Conservation (phyloP, 2,113 vertebrate species). For the Aplodontia rufa region DNA sequence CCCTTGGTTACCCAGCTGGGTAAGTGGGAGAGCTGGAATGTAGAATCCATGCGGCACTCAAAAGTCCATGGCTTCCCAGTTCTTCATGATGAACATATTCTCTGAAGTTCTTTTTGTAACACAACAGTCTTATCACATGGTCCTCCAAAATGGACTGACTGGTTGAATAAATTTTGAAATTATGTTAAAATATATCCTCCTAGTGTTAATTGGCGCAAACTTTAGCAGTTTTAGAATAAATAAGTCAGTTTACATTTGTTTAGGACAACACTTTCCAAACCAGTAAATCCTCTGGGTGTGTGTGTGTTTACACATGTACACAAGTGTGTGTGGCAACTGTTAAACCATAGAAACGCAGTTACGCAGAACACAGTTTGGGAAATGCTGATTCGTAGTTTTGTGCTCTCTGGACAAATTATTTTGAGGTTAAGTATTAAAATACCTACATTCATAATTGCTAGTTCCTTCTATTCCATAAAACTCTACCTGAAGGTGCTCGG, state of each 20-base stretch:
- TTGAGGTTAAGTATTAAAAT: neutral
- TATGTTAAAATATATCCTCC: neutral
- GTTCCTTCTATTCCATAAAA: neutral
- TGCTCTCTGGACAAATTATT: neutral
- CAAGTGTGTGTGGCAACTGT: neutral
- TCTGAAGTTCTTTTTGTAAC: neutral
- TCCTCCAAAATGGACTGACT: neutral
- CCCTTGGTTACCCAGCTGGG: neutral
- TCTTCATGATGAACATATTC: neutral
- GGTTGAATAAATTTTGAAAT: conserved; percentile 12
- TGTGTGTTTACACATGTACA: neutral
- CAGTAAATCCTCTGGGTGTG: neutral
- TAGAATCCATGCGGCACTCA: neutral
- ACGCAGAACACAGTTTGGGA: neutral
- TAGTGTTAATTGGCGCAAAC: conserved; percentile 6
- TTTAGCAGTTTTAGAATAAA: conserved; percentile 29
- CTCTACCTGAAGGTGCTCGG: neutral
- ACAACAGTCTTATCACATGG: neutral
- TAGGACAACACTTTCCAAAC: neutral
- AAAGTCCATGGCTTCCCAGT: neutral
- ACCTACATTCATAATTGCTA: neutral
- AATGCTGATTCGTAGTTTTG: conserved; percentile 32
- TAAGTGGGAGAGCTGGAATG: neutral
- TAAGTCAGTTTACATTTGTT: neutral
- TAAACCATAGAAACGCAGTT: conserved; percentile 8